Evolutionary conservation across 2,113 vertebrate species (phyloP).

Genomic region (Cinclus mexicanus): DNA sequence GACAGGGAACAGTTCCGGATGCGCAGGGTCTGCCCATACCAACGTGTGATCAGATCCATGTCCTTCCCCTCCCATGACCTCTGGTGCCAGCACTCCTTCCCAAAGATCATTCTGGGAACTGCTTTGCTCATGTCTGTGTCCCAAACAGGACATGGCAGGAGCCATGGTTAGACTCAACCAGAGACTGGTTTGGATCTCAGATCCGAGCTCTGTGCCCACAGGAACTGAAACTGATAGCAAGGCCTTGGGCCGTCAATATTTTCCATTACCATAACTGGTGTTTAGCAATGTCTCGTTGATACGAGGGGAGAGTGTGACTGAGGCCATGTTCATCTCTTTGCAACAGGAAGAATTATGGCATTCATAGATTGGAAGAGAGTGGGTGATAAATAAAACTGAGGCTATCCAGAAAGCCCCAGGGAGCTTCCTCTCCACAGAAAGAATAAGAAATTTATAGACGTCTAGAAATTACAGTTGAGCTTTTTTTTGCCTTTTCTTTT

Average conservation of each 20-base stretch:
- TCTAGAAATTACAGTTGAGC: slow-evolving; percentile 77
- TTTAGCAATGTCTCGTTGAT: slow-evolving; percentile 22
- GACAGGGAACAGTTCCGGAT: not conserved
- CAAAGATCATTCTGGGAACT: not conserved
- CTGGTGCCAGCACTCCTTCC: not conserved
- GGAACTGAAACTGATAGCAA: not conserved
- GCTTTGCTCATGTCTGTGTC: not conserved
- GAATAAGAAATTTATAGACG: slow-evolving; percentile 77
- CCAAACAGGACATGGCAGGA: not conserved
- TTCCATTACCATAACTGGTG: slow-evolving; percentile 46
- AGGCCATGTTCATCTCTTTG: slow-evolving; percentile 44
- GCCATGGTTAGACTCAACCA: not conserved
- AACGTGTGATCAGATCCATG: accelerated
- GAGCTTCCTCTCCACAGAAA: slow-evolving; percentile 69
- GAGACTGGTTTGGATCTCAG: not conserved
- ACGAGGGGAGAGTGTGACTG: slow-evolving; percentile 27
- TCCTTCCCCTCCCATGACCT: not conserved
- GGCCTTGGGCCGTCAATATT: not conserved
- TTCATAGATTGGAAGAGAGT: slow-evolving; percentile 66
- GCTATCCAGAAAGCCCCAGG: slow-evolving; percentile 67
- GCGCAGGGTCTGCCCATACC: not conserved
- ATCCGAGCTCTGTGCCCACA: not conserved
- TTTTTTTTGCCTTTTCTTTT: slow-evolving; percentile 51
- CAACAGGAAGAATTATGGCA: slow-evolving; percentile 57
- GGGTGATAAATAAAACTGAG: slow-evolving; percentile 70